Base-by-base conservation (phyloP, 2,797 vertebrate species). In the Pelobates cultripes region DNA sequence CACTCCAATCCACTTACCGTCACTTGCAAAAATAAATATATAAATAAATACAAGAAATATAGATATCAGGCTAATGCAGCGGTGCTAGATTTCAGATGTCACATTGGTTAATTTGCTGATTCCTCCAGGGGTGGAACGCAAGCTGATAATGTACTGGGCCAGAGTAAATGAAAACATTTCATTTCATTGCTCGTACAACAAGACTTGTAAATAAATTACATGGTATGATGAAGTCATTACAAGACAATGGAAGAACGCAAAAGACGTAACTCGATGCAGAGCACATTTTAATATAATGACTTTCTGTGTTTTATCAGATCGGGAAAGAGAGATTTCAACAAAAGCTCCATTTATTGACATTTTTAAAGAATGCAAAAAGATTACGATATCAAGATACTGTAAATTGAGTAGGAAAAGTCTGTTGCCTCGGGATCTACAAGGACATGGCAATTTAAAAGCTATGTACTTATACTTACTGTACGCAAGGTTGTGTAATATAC, bases 31-130 rank as follows among this genome's bases (percentile, higher is more conserved):
- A 85, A 87, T 87, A 82, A 28, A 28, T 28, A 28, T 28, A 28
- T 28, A 28, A 13, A 47, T 81, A 85, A 87, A 87, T 77, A 80
- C 82, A 68, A 86, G 15, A 86, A 82, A 85, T 71, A 82, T 84
- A 86, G 85, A 80, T 51, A 77, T 80, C 84, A 73, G 4, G 66
- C 64, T 87, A 85, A 85, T 85, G 84, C 12, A 80, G 0, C 76
- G 60, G 5, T 3, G 41, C 64, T 55, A n/a, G 73, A 0, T 75
- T 76, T 87, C 82, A 70, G 14, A 75, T 79, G n/a, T 0, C 28
- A 40, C 63, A 43, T 5, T 55, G 64, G 88, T 85, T 78, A 79
- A 70, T 86, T 78, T 84, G 70, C 4, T 85, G 79, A 79, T 85
- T 81, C 74, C 42, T 71, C 0, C 12, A 57, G 78, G 3, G 2